These are phyloP conservation scores for Chloroceryle aenea DNA, from an alignment of 2,113 vertebrate species.

Conservation along the genomic window DNA sequence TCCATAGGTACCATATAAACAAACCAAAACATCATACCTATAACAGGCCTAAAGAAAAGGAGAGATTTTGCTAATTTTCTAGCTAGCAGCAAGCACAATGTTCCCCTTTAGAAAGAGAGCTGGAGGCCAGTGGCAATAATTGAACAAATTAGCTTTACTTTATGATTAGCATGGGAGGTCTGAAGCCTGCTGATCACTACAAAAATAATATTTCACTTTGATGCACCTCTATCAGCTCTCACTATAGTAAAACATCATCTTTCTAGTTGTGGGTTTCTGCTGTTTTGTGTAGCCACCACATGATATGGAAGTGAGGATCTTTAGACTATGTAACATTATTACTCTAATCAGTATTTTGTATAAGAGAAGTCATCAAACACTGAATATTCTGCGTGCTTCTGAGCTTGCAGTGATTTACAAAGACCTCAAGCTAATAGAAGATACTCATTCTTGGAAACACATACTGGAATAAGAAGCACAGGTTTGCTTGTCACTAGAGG, in stretches of 20 bases:
- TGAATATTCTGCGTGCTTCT: background rate
- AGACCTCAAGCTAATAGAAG: background rate
- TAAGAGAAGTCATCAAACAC: background rate
- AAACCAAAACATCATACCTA: background rate
- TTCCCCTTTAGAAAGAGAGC: background rate
- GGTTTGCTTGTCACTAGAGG: background rate
- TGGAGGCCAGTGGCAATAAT: background rate
- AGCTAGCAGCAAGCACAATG: background rate
- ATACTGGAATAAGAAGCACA: background rate
- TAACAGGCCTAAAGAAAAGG: background rate
- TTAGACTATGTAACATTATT: background rate
- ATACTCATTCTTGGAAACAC: background rate
- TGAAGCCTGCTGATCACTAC: conserved; percentile 26
- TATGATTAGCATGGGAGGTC: conserved; percentile 47
- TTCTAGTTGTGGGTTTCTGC: conserved; percentile 45
- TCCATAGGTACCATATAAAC: background rate
- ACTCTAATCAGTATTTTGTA: background rate
- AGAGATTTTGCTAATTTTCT: conserved; percentile 2
- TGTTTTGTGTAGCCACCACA: conserved; percentile 32
- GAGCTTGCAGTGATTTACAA: background rate
- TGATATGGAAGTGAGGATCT: conserved; percentile 13
- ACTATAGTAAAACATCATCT: conserved; percentile 47
- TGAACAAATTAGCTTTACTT: conserved; percentile 19
- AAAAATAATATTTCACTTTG: conserved; percentile 51
- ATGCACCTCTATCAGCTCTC: conserved; percentile 16